phyloP scores from a whole-genome alignment of 1,140 invertebrate species.

The Drosophila biarmipes region DNA sequence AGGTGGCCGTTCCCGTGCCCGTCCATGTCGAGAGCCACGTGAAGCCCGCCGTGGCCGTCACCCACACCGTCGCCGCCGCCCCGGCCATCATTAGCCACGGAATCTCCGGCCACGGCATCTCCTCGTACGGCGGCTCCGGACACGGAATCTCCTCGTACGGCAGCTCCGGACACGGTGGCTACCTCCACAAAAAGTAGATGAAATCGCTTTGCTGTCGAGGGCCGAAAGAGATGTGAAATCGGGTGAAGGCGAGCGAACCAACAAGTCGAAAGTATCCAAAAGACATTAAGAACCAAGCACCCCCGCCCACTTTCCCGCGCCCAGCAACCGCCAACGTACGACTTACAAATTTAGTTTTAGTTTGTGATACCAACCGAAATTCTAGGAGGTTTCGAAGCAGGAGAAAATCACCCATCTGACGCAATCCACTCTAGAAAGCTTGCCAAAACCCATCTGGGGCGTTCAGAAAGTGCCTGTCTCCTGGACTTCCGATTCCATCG shows the following conservation, averaged over 20 bases:
- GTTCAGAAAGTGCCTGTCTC: constrained; percentile 32
- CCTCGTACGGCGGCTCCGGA: constrained; percentile 43
- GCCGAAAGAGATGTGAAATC: constrained; percentile 53
- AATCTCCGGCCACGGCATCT: constrained; percentile 39
- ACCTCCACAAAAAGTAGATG: constrained; percentile 83
- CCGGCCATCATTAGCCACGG: constrained; percentile 54
- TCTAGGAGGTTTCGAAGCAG: constrained; percentile 41
- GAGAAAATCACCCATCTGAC: constrained; percentile 24
- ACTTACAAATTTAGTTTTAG: constrained; percentile 82
- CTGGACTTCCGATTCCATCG: constrained; percentile 35
- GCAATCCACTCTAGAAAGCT: constrained; percentile 31
- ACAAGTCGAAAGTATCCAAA: constrained; percentile 58
- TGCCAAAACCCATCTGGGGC: constrained; percentile 54
- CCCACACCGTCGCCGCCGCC: constrained; percentile 59
- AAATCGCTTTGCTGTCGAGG: constrained; percentile 63
- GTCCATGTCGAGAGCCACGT: constrained; percentile 85
- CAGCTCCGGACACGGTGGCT: constrained; percentile 70
- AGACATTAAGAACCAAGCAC: constrained; percentile 13
- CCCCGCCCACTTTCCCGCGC: constrained; percentile 26
- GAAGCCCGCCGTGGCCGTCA: constrained; percentile 57
- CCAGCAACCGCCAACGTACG: constrained; percentile 67
- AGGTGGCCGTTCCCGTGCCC: constrained; percentile 87
- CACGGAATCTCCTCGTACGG: constrained; percentile 45
- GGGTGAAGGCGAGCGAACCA: constrained; percentile 67
- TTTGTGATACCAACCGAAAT: constrained; percentile 82